phyloP scores from a whole-genome alignment of 2,113 vertebrate species.

The Bubo blakistoni region DNA sequence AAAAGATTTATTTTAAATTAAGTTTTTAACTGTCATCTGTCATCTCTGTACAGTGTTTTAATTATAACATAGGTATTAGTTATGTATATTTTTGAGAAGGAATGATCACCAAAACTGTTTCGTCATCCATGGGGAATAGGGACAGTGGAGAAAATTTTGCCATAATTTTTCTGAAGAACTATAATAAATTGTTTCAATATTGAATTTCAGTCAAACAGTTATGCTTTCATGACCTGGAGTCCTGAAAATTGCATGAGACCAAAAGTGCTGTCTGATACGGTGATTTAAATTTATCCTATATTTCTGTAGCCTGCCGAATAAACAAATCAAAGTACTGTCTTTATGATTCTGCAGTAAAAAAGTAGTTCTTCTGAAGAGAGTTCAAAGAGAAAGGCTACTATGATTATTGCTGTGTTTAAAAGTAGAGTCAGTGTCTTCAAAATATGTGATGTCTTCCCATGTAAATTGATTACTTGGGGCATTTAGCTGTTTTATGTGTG shows the following conservation, averaged over 20 bases:
- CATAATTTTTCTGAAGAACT: constrained; percentile 68
- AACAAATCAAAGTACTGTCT: constrained; percentile 55
- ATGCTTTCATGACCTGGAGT: constrained; percentile 43
- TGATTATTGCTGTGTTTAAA: constrained; percentile 30
- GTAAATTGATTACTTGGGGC: constrained; percentile 49
- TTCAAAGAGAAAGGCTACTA: constrained; percentile 35
- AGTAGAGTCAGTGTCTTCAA: constrained; percentile 33
- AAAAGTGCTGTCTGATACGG: constrained; percentile 24
- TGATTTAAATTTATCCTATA: constrained; percentile 26
- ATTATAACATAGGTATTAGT: constrained; percentile 99
- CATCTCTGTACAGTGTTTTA: constrained; percentile 96
- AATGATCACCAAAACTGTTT: constrained; percentile 79
- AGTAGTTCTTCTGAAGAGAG: constrained; percentile 4
- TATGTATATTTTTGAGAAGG: constrained; percentile 89
- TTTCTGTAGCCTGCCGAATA: constrained; percentile 28
- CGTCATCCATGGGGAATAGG: constrained; percentile 66
- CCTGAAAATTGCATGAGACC: constrained; percentile 55
- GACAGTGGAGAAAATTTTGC: constrained; percentile 65
- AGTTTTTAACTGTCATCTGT: constrained; percentile 99
- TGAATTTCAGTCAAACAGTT: constrained; percentile 67
- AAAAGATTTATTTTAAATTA: constrained; percentile 99
- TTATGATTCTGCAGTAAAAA: constrained; percentile 31
- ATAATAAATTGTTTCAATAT: constrained; percentile 69
- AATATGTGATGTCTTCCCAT: constrained; percentile 30
- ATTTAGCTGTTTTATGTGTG: constrained; percentile 42